Evolutionary conservation across 2,888 invertebrate genomes (phyloP).

Genomic region (Ischnus inquisitorius): DNA sequence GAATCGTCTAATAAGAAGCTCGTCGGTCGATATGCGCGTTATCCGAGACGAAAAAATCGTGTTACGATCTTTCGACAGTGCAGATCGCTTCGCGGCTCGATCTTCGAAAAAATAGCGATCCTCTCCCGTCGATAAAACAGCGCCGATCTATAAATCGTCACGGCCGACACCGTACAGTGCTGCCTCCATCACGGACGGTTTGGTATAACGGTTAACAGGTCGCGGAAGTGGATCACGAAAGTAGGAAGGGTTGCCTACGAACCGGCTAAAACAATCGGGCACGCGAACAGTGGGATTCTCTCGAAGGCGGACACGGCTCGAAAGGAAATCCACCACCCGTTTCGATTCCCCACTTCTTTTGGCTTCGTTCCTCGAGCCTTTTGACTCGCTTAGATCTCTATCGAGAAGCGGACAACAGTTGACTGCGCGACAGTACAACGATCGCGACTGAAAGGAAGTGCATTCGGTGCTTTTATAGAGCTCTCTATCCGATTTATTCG

Average conservation of each 20-base stretch:
- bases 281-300: constrained; percentile 47
- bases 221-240: constrained; percentile 65
- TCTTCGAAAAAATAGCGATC: background rate
- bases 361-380: constrained; percentile 6
- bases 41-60: background rate
- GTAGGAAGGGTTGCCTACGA: constrained; percentile 65
- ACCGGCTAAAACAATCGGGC: constrained; percentile 41
- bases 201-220: constrained; percentile 67
- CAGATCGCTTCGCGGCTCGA: background rate
- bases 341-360: constrained; percentile 62
- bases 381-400: constrained; percentile 43
- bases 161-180: constrained; percentile 37
- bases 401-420: constrained; percentile 59
- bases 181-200: constrained; percentile 31
- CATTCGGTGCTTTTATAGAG: constrained; percentile 1
- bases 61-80: background rate
- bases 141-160: constrained; percentile 9
- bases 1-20: background rate
- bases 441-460: constrained; percentile 42
- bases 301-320: constrained; percentile 58
- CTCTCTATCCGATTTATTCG: background rate
- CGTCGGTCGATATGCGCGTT: background rate
- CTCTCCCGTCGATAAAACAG: constrained; percentile 35
- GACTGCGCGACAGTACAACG: constrained; percentile 58
- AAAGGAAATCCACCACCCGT: constrained; percentile 65